These are phyloP conservation scores for Platerodrilus igneus DNA, from an alignment of 2,888 invertebrate genomes.

Conservation along the genomic window DNA sequence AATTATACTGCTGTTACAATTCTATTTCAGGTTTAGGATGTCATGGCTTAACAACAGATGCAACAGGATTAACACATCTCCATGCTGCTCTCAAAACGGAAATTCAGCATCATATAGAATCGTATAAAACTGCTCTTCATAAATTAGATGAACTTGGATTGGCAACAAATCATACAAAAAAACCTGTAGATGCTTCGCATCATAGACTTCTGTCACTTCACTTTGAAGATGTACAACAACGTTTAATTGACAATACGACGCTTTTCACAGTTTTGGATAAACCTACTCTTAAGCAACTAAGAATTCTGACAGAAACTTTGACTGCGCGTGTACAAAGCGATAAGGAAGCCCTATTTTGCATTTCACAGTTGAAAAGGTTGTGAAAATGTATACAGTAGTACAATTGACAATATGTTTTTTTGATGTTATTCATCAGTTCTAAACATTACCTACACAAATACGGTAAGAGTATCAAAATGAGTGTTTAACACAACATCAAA, in stretches of 20 bases:
- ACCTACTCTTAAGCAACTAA: constrained; percentile 71
- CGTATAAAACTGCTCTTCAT: constrained; percentile 81
- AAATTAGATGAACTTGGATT: constrained; percentile 72
- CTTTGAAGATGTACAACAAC: constrained; percentile 81
- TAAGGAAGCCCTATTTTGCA: constrained; percentile 76
- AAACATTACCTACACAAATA: too few relatives aligned
- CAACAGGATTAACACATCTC: constrained; percentile 64
- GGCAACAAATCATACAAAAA: constrained; percentile 51
- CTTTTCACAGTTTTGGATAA: constrained; percentile 80
- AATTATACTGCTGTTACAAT: background rate
- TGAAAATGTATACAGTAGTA: too few relatives aligned
- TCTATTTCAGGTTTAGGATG: constrained; percentile 69
- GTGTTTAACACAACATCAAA: too few relatives aligned
- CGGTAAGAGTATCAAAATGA: too few relatives aligned
- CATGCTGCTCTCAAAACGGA: constrained; percentile 80
- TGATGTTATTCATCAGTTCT: too few relatives aligned
- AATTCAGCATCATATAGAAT: constrained; percentile 76
- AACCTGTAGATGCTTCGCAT: constrained; percentile 80
- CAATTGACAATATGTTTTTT: too few relatives aligned
- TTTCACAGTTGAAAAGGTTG: constrained; percentile 60
- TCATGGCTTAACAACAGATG: constrained; percentile 74
- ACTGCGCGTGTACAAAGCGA: constrained; percentile 83
- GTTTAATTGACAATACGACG: constrained; percentile 88
- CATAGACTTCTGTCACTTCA: constrained; percentile 80
- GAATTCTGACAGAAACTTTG: constrained; percentile 62